A percentile compares a stretch with the other conserved stretches of the same genome.
These are phyloP conservation scores for Synanthedon vespiformis DNA, from an alignment of 2,888 invertebrate genomes.

Conservation along the genomic window DNA sequence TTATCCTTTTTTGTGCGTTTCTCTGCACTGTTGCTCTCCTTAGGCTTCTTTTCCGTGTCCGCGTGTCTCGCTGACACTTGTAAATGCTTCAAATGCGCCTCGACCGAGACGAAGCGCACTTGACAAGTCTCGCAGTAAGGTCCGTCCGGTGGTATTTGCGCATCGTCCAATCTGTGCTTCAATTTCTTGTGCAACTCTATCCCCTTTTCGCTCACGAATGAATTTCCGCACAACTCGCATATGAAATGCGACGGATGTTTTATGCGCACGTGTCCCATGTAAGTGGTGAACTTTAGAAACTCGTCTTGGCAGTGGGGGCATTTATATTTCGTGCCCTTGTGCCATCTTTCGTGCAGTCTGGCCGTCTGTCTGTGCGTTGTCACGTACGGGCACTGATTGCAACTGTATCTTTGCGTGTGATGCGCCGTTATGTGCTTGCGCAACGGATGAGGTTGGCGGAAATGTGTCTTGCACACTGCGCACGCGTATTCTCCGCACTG, in stretches of 20 bases:
- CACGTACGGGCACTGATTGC: constrained; percentile 46
- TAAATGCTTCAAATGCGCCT: constrained; percentile 36
- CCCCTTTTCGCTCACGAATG: constrained; percentile 56
- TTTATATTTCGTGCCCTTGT: constrained; percentile 48
- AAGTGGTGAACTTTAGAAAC: constrained; percentile 54
- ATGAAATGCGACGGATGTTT: constrained; percentile 59
- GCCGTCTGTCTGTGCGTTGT: constrained; percentile 55
- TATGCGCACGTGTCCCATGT: constrained; percentile 58
- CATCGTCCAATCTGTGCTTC: constrained; percentile 37
- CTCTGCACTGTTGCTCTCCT: constrained; percentile 26
- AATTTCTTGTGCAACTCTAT: constrained; percentile 54
- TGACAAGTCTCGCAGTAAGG: constrained; percentile 45
- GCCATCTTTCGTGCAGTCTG: constrained; percentile 52
- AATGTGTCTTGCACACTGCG: constrained; percentile 50
- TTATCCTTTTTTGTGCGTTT: constrained; percentile 24
- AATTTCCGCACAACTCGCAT: constrained; percentile 51
- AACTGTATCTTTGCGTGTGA: constrained; percentile 53
- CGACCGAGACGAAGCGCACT: constrained; percentile 36
- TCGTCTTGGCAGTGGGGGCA: constrained; percentile 53
- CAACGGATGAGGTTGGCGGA: constrained; percentile 45
- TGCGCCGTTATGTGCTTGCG: constrained; percentile 57
- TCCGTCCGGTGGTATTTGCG: constrained; percentile 45
- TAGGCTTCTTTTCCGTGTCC: constrained; percentile 11
- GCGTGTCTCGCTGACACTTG: constrained; percentile 42
- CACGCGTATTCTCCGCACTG: constrained; percentile 50